Conservation (phyloP, 1,140 invertebrate genomes). For the Caenorhabditis tropicalis region DNA sequence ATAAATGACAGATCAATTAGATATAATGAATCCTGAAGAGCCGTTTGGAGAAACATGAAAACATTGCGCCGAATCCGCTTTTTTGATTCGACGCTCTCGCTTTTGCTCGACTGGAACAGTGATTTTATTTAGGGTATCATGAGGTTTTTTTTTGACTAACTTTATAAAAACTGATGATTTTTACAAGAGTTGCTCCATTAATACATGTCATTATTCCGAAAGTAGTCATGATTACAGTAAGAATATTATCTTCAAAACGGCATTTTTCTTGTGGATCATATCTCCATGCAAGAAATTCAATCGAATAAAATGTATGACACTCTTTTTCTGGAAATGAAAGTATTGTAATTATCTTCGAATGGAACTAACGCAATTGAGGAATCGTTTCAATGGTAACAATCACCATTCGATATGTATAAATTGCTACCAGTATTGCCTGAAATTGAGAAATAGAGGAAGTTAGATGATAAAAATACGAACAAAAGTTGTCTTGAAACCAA, state of each 20-base stretch:
- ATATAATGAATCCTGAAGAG: background rate
- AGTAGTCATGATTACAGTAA: background rate
- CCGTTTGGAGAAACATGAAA: background rate
- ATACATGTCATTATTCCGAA: background rate
- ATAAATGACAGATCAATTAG: background rate
- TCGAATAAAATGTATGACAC: background rate
- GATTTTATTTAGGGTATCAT: background rate
- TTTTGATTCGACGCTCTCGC: background rate
- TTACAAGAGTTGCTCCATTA: background rate
- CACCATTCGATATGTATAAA: background rate
- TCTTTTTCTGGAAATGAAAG: background rate
- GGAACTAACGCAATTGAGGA: background rate
- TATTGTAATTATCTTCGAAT: background rate
- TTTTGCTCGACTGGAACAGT: background rate
- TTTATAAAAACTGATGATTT: background rate
- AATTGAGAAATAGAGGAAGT: background rate
- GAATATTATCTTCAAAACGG: background rate
- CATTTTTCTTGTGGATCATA: background rate
- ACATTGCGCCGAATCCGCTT: background rate
- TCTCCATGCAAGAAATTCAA: background rate
- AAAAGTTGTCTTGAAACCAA: background rate
- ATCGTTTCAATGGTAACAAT: background rate
- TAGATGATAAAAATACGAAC: background rate
- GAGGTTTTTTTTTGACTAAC: background rate
- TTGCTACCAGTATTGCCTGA: background rate